These are phyloP conservation scores for Neolamprologus sp. DNA, from an alignment of 2,113 vertebrate genomes.

Conservation along the genomic window DNA sequence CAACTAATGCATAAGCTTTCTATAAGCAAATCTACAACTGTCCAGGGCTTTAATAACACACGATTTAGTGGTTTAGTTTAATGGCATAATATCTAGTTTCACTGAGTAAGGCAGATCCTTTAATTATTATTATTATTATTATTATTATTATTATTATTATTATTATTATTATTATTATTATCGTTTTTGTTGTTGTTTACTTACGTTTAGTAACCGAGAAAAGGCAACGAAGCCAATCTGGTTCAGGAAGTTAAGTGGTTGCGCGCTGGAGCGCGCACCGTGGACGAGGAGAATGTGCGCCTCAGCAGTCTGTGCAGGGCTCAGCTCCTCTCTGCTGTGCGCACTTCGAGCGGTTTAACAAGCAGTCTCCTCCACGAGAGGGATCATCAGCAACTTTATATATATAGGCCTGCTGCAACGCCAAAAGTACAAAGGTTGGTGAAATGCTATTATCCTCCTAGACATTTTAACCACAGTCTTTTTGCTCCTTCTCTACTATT, in stretches of 20 bases:
- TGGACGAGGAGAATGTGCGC: neutral
- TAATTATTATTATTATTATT: neutral
- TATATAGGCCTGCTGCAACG: neutral
- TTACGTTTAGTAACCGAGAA: neutral
- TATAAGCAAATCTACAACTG: neutral
- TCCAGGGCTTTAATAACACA: neutral
- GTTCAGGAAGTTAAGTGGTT: neutral
- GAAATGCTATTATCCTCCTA: neutral
- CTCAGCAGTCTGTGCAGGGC: neutral
- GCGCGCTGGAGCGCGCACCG: neutral
- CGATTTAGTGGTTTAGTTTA: neutral
- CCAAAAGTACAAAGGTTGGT: slow-evolving; percentile 19
- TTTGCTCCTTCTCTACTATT: neutral
- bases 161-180: neutral
- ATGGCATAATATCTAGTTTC: rapidly evolving
- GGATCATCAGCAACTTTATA: neutral
- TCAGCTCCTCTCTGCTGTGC: neutral
- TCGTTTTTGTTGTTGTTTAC: neutral
- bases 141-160: neutral
- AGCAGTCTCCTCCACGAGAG: slow-evolving; percentile 5
- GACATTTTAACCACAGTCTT: neutral
- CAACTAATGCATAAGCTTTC: neutral
- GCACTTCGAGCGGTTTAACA: slow-evolving; percentile 9
- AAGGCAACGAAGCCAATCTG: neutral
- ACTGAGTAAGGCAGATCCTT: neutral